Conservation (phyloP, 2,888 invertebrate genomes). For the Tenthredo distinguenda region DNA sequence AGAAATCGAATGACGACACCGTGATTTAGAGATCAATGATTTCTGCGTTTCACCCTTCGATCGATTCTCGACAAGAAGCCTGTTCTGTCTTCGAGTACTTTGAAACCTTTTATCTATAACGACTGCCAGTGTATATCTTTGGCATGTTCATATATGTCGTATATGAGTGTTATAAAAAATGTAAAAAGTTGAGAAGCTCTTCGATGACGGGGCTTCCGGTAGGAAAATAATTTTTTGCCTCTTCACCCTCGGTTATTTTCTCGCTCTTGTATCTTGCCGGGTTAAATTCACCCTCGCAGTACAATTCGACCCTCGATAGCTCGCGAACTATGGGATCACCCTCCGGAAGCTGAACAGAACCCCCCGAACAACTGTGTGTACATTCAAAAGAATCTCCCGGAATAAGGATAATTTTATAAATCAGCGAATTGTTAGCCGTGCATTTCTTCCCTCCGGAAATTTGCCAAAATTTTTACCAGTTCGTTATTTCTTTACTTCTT, state of each 20-base stretch:
- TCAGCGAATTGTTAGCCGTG: background rate
- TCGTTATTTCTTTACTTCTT: background rate
- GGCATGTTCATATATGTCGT: background rate
- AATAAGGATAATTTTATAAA: conserved; percentile 14
- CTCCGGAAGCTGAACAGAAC: background rate
- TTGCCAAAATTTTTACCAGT: background rate
- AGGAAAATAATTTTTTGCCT: background rate
- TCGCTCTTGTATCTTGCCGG: background rate
- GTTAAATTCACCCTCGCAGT: conserved; percentile 10
- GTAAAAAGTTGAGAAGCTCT: background rate
- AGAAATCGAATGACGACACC: background rate
- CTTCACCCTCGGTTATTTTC: background rate
- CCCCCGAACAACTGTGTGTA: conserved; percentile 3
- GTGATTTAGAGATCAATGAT: background rate
- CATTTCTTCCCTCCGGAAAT: background rate
- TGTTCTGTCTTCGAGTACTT: background rate
- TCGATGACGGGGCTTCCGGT: background rate
- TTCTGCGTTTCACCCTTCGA: background rate
- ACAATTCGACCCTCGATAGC: conserved; percentile 13
- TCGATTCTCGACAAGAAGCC: background rate
- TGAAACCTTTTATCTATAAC: background rate
- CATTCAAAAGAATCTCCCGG: conserved; percentile 2
- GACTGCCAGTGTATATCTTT: background rate
- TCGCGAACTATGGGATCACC: background rate
- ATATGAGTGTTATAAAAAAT: background rate